These are phyloP conservation scores for Poeciliopsis occidentalis DNA, from an alignment of 2,113 vertebrate species.

Conservation along the genomic window DNA sequence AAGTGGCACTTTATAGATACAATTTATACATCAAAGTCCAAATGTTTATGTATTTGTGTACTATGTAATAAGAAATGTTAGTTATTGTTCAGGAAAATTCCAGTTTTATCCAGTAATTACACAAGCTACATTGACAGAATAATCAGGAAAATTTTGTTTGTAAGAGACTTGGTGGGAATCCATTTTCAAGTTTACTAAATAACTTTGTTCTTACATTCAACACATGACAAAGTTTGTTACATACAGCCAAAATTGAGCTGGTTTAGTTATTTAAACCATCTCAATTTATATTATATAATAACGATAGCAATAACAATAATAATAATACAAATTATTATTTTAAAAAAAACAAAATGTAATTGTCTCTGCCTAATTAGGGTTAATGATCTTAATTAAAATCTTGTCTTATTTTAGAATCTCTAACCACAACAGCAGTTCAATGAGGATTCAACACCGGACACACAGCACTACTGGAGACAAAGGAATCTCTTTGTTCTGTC, in stretches of 20 bases:
- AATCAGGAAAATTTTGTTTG: too few relatives aligned
- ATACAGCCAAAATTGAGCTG: not conserved
- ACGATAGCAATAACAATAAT: not conserved
- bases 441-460: conserved; percentile 38
- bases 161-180: too few relatives aligned
- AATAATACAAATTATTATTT: not conserved
- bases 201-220: not conserved
- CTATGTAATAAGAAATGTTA: too few relatives aligned
- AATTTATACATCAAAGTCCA: too few relatives aligned
- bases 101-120: too few relatives aligned
- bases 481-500: conserved; percentile 58
- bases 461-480: conserved; percentile 50
- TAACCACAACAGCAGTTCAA: conserved; percentile 30
- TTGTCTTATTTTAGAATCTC: conserved; percentile 4
- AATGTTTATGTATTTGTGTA: too few relatives aligned
- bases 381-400: conserved; percentile 7
- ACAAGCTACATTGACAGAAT: too few relatives aligned
- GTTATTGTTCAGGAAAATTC: too few relatives aligned
- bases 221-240: not conserved
- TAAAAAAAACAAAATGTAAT: not conserved
- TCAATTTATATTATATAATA: too few relatives aligned
- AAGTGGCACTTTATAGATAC: too few relatives aligned
- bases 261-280: not conserved
- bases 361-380: not conserved
- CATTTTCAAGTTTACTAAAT: too few relatives aligned